A percentile compares a stretch with the other conserved stretches of the same genome.
phyloP scores from a whole-genome alignment of 2,888 invertebrate species.

The Bimastos eiseni region DNA sequence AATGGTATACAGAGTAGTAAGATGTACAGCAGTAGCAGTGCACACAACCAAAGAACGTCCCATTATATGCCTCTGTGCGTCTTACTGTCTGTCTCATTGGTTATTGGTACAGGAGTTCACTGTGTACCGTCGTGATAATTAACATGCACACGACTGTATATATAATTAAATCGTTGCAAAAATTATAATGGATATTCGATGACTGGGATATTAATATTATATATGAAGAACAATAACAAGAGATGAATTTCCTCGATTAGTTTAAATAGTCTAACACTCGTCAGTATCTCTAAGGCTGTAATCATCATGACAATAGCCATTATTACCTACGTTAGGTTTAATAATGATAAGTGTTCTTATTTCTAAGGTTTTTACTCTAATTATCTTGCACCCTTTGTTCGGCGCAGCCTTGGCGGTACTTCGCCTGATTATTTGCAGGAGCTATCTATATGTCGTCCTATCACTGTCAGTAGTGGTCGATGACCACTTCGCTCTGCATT shows the following conservation, averaged over 20 bases:
- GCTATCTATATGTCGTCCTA: no score
- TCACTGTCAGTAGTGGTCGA: no score
- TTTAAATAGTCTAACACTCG: background rate
- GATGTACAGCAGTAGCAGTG: constrained; percentile 35
- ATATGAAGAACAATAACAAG: background rate
- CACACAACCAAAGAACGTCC: background rate
- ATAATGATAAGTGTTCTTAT: no score
- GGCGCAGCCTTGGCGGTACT: no score
- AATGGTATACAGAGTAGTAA: constrained; percentile 40
- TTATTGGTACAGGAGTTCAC: background rate
- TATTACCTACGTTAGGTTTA: background rate
- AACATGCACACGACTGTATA: background rate
- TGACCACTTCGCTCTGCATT: no score
- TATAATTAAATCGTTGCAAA: background rate
- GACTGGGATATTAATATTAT: background rate
- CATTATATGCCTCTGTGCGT: background rate
- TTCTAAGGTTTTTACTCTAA: background rate
- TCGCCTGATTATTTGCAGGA: no score
- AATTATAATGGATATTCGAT: background rate
- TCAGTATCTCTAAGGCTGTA: background rate
- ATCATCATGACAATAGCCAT: background rate
- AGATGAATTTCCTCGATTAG: background rate
- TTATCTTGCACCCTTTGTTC: background rate
- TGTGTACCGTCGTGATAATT: background rate
- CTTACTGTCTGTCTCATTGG: background rate